These are phyloP conservation scores for Drosophila tripunctata DNA, from an alignment of 2,888 invertebrate species.

Conservation along the genomic window DNA sequence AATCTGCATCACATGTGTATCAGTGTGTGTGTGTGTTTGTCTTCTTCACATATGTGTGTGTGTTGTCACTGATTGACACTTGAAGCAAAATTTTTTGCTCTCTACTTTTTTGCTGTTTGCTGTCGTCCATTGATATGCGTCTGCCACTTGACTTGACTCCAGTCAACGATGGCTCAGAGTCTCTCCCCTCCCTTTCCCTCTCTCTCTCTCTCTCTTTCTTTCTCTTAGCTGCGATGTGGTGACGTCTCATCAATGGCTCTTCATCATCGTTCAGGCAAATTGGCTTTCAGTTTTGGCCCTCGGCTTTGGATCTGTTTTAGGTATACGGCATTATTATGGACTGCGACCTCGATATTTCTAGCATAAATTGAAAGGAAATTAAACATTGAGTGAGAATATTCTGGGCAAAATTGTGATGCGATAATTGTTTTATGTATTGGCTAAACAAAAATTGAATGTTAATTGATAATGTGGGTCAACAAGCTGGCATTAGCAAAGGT, in stretches of 20 bases:
- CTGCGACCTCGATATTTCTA: constrained; percentile 62
- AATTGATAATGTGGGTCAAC: constrained; percentile 42
- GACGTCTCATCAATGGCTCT: constrained; percentile 60
- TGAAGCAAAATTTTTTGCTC: constrained; percentile 73
- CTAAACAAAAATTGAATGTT: constrained; percentile 31
- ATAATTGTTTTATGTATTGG: constrained; percentile 58
- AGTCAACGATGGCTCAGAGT: constrained; percentile 35
- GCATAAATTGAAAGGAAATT: constrained; percentile 81
- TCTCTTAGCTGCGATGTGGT: constrained; percentile 11
- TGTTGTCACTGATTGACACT: constrained; percentile 75
- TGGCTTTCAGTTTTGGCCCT: constrained; percentile 63
- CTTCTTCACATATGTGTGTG: constrained; percentile 34
- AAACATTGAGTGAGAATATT: constrained; percentile 62
- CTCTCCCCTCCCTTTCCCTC: constrained; percentile 4
- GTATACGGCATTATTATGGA: constrained; percentile 15
- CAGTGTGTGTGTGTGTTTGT: constrained; percentile 20
- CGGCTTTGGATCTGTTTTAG: constrained; percentile 18
- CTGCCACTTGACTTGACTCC: constrained; percentile 62
- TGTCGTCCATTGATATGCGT: constrained; percentile 68
- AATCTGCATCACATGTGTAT: constrained; percentile 50
- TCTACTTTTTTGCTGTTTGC: constrained; percentile 61
- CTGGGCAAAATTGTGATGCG: constrained; percentile 58
- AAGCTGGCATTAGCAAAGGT: neutral
- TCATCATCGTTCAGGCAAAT: constrained; percentile 65
- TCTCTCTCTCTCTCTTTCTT: constrained; percentile 1